phyloP scores from a whole-genome alignment of 2,888 invertebrate genomes.

The Protonemura montana region DNA sequence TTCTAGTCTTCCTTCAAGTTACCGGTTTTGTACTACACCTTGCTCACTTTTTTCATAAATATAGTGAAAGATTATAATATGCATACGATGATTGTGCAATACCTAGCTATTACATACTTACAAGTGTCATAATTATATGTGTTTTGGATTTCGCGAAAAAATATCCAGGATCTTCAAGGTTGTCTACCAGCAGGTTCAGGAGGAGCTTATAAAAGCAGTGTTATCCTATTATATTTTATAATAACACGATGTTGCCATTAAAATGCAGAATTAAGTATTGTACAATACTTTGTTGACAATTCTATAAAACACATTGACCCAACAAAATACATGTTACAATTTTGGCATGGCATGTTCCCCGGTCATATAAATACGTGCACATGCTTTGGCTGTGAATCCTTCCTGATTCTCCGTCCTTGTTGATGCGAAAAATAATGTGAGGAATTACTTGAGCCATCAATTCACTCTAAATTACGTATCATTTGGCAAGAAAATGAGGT shows the following conservation, averaged over 20 bases:
- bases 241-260: too few relatives aligned
- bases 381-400: conserved; percentile 7
- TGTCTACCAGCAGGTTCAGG: too few relatives aligned
- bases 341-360: background rate
- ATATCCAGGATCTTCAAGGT: background rate
- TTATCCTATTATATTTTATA: background rate
- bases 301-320: conserved; percentile 15
- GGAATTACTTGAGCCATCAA: background rate
- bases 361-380: background rate
- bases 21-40: too few relatives aligned
- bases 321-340: background rate
- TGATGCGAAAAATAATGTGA: background rate
- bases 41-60: too few relatives aligned
- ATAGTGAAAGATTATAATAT: background rate
- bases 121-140: background rate
- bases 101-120: background rate
- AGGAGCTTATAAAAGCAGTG: too few relatives aligned
- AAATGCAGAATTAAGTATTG: background rate
- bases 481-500: background rate
- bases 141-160: background rate
- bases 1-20: too few relatives aligned
- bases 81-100: background rate
- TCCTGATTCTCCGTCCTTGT: conserved; percentile 27
- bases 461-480: background rate
- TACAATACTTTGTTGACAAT: background rate